Evolutionary conservation across 2,797 vertebrate genomes (phyloP).

Genomic region (Coregonus ussuriensis): DNA sequence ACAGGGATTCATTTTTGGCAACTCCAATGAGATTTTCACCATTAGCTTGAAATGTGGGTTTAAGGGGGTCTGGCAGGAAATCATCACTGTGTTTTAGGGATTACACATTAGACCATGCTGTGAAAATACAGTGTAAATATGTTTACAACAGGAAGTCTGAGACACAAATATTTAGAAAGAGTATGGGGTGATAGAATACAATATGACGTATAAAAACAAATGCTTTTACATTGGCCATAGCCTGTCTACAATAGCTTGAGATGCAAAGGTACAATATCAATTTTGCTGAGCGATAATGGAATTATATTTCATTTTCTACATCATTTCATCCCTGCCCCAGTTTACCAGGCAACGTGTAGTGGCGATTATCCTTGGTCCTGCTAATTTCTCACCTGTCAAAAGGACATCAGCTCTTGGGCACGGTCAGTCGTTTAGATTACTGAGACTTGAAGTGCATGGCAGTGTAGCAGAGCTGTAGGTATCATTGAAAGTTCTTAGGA

Average conservation of each 20-base stretch:
- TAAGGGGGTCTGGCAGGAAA: slow-evolving; percentile 22
- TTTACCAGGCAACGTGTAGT: neutral
- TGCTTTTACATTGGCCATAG: no score
- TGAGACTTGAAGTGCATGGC: slow-evolving; percentile 22
- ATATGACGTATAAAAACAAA: no score
- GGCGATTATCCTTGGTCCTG: slow-evolving; percentile 13
- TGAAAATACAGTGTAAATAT: slow-evolving; percentile 5
- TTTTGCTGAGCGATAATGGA: no score
- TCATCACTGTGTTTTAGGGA: slow-evolving; percentile 10
- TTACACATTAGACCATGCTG: slow-evolving; percentile 26
- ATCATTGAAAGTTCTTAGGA: neutral
- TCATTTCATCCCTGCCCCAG: no score
- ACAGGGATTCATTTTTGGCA: slow-evolving; percentile 11
- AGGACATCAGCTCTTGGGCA: slow-evolving; percentile 27
- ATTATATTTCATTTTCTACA: no score
- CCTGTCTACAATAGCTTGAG: no score
- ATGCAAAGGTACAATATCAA: no score
- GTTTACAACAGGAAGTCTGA: slow-evolving; percentile 14
- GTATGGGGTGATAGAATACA: no score
- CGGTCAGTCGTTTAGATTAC: slow-evolving; percentile 2
- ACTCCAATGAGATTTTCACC: slow-evolving; percentile 33
- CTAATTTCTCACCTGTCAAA: slow-evolving; percentile 17
- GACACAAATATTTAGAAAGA: slow-evolving; percentile 6
- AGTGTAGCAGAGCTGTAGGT: neutral
- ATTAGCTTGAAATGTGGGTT: slow-evolving; percentile 19